Conservation (phyloP, 2,113 vertebrate genomes). For the Phalacrocorax brasilianus region DNA sequence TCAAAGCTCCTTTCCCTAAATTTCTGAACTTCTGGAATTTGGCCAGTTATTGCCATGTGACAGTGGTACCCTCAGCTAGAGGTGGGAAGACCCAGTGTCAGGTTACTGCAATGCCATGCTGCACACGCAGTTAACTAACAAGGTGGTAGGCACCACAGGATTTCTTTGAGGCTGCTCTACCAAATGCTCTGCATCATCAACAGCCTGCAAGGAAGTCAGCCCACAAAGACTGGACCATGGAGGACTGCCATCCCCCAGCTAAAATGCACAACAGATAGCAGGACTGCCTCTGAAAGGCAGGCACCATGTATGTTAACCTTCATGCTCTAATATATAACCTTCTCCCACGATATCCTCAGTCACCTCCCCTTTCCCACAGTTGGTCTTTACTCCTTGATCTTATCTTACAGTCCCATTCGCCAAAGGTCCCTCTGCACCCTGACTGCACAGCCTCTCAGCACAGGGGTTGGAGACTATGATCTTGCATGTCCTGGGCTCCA, state of each 20-base stretch:
- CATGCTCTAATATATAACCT: neutral
- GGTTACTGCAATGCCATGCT: neutral
- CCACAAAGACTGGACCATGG: neutral
- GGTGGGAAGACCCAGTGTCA: fast-evolving
- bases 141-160: neutral
- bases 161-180: neutral
- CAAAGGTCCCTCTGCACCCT: neutral
- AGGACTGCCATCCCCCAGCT: neutral
- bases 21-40: neutral
- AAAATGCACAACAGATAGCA: neutral
- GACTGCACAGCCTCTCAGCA: neutral
- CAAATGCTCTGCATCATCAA: neutral
- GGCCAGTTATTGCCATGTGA: neutral
- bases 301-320: neutral
- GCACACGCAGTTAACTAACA: neutral
- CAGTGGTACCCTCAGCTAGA: neutral
- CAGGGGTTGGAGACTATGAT: neutral
- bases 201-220: neutral
- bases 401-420: neutral
- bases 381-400: neutral
- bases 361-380: neutral
- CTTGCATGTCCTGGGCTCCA: neutral
- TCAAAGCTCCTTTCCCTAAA: neutral
- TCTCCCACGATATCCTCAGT: neutral
- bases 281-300: neutral